Base-by-base conservation (phyloP, 2,888 invertebrate species). In the Oligia strigilis region DNA sequence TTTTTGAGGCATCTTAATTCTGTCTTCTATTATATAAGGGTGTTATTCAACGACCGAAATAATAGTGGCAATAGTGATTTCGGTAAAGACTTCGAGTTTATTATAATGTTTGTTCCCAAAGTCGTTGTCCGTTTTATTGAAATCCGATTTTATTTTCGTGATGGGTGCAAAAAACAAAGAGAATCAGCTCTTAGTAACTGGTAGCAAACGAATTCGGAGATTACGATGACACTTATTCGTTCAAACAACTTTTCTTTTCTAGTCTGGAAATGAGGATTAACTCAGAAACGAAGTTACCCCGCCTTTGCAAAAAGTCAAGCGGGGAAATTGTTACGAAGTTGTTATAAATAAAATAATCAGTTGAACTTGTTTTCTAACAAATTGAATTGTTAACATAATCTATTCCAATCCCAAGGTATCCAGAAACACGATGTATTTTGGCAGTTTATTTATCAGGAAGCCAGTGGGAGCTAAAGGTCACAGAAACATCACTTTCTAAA, bases 81-180 rank as follows among this genome's bases (percentile, higher is more conserved):
- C 75, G n/a, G 72, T 78, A 76, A 75, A 70, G 77, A 70, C 87
- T 78, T 75, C 23, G 65, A 82, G 69, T 85, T 85, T 86, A 82
- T 77, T 82, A 71, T 88, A 76, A 78, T 82, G 78, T 76, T 75
- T 75, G 75, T 78, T 86, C 72, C 11, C 23, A 43, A 78, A 87
- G 87, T 89, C 87, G 64, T 69, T 75, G 84, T 29, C 69, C 81
- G 78, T 80, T 90, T 90, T 84, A 88, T 87, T 74, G 81, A 78
- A 81, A 83, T n/a, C 75, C 81, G 78, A 88, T 88, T 81, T 77
- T 83, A 84, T 75, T 74, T 77, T 77, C 46, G 71, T 72, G 71
- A 82, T 81, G 52, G 72, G 19, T 75, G 65, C 62, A 82, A 81
- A 88, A 83, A 82, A 82, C 65, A 76, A 76, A 52, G 67, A 8